Percentiles rank a stretch among this genome's conserved stretches.
These are phyloP conservation scores for Apotomis turbidana DNA, from an alignment of 2,888 invertebrate species.

Conservation along the genomic window DNA sequence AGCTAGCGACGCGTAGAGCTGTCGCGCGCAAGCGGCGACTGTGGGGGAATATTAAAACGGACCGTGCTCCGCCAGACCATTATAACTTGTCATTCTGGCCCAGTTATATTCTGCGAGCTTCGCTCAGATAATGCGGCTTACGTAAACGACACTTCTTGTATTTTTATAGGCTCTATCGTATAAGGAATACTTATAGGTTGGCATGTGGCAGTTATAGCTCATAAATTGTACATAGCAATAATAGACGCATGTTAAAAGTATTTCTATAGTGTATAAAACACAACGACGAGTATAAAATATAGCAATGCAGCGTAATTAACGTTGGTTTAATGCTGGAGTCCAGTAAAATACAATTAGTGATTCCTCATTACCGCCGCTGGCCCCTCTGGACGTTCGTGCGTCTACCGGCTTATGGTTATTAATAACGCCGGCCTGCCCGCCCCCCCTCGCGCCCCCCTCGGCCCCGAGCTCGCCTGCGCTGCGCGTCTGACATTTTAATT, in stretches of 20 bases:
- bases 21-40: constrained; percentile 75
- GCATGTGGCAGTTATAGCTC: background rate
- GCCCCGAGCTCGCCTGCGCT: constrained; percentile 71
- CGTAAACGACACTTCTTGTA: constrained; percentile 30
- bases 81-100: constrained; percentile 67
- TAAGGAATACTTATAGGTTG: constrained; percentile 13
- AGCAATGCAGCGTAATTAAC: constrained; percentile 64
- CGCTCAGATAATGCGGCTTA: constrained; percentile 34
- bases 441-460: constrained; percentile 52
- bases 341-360: constrained; percentile 84
- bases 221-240: background rate
- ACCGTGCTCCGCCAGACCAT: constrained; percentile 63
- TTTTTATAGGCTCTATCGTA: constrained; percentile 22
- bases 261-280: constrained; percentile 46
- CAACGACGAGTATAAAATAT: constrained; percentile 50
- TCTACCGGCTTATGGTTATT: constrained; percentile 84
- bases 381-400: constrained; percentile 84
- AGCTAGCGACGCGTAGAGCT: constrained; percentile 72
- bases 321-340: constrained; percentile 76
- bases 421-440: constrained; percentile 75
- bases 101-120: constrained; percentile 41
- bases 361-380: constrained; percentile 81
- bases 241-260: constrained; percentile 35
- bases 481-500: constrained; percentile 84
- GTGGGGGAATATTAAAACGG: constrained; percentile 78